Evolutionary conservation across 2,888 invertebrate species (phyloP), one percentile per base, ranked within the genome.

Genomic region (Rhagonycha fulva): DNA sequence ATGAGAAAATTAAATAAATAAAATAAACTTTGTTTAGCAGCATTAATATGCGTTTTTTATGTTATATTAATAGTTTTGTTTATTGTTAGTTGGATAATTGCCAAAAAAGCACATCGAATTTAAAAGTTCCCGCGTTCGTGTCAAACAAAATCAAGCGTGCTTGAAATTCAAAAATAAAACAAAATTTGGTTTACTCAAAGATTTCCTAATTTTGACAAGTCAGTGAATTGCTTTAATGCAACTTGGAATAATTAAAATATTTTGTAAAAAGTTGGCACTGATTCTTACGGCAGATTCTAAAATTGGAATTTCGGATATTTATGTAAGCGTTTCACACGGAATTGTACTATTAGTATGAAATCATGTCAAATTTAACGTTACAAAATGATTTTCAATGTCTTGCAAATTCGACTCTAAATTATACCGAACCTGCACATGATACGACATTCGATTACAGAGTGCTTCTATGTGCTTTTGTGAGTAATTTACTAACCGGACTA

Each of bases 211-310:
- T 71, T 71, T 32, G 19, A 62, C 19, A 19, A 30, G 14, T 30
- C 3, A 7, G 0, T 1, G 4, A 61, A 14, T 66, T 26, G n/a
- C 24, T 66, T 23, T 23, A 66, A 23, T 10, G 3, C 10, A 66
- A 32, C 9, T 30, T 14, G 10, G 19, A 71, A 62, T 68, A 60
- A 63, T 62, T 72, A 70, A 76, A 61, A 28, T 61, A 14, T 28
- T 47, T 32, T 47, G 28, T 71, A 74, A 76, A 75, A 75, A 76
- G 68, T 79, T 79, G 79, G 79, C 79, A 79, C 70, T 78, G 79
- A 76, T 69, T 74, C 68, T 74, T 68, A 69, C 47, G 73, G 30
- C 75, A 47, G 61, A 70, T 62, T 76, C 78, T 78, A 78, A 76
- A 76, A 76, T 76, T 78, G 76, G 76, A 76, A 70, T 72, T 76